These are phyloP conservation scores for Tridacna gigas DNA, from an alignment of 2,888 invertebrate genomes.

Conservation along the genomic window DNA sequence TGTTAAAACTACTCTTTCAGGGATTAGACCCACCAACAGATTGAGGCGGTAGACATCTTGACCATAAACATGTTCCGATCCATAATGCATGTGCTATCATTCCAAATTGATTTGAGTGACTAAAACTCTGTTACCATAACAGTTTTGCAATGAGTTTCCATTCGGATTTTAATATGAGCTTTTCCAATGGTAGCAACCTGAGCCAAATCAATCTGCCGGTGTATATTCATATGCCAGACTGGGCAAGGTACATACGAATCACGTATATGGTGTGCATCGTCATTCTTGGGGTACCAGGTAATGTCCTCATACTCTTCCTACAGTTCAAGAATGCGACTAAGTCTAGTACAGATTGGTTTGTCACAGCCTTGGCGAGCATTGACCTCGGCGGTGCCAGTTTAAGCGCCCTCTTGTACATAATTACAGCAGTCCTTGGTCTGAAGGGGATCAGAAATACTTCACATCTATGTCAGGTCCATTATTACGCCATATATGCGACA, in stretches of 20 bases:
- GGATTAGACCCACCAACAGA: no score
- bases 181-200: no score
- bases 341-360: slow-evolving; percentile 10
- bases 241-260: background rate
- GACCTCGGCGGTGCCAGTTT: slow-evolving; percentile 1
- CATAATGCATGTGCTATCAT: no score
- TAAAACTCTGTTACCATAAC: no score
- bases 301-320: background rate
- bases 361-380: background rate
- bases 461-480: background rate
- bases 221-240: background rate
- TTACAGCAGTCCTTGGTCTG: background rate
- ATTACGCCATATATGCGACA: slow-evolving; percentile 11
- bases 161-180: no score
- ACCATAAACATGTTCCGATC: no score
- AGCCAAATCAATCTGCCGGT: no score
- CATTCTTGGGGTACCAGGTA: background rate
- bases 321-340: slow-evolving; percentile 2
- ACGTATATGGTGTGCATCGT: background rate
- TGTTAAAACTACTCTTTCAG: no score
- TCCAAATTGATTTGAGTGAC: no score
- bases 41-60: no score
- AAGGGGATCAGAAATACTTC: background rate
- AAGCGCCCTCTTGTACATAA: background rate
- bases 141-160: no score